Base-by-base conservation (phyloP, 1,140 invertebrate species). In the Hesperophylax magnus region DNA sequence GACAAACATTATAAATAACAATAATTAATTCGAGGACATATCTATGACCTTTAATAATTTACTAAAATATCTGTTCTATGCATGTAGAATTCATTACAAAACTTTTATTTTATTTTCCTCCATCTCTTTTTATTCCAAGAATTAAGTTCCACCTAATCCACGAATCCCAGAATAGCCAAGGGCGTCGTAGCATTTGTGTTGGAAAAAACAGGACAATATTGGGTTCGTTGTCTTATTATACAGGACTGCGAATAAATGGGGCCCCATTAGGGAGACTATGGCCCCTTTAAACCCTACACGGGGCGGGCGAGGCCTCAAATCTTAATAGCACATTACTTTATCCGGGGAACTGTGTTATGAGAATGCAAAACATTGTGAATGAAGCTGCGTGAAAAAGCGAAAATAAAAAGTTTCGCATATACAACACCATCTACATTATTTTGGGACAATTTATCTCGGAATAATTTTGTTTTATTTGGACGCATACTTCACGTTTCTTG, bases 311-410 rank as follows among this genome's bases (percentile, higher is more conserved):
- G 69, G n/a, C 52, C 69, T 72, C 47, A 72, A 72, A 72, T 72
- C 69, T 54, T 72, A 56, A 72, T 72, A 72, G 63, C 69, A 6
- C 69, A 53, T 72, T 53, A 53, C 69, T 72, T 72, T 72, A 72
- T 72, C 52, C 47, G 52, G 52, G 18, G 8, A 56, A 72, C 69
- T 72, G 52, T 72, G 17, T 72, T 52, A 72, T 54, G 47, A 72
- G 20, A 72, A 72, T 72, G 52, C 69, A 53, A 72, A 54, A 72
- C 34, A 67, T 47, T 67, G 14, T 67, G 63, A 67, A 67, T 67
- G 63, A 67, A 67, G 69, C 69, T 27, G 47, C n/a, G 47, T 14
- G 47, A 54, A 72, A n/a, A 69, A 67, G 34, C 34, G 14, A 47
- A 47, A 47, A 47, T 47, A 47, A 34, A 34, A 31, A 2, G 27